Evolutionary conservation across 1,140 invertebrate genomes (phyloP).

Genomic region (Paracyclopina nana): DNA sequence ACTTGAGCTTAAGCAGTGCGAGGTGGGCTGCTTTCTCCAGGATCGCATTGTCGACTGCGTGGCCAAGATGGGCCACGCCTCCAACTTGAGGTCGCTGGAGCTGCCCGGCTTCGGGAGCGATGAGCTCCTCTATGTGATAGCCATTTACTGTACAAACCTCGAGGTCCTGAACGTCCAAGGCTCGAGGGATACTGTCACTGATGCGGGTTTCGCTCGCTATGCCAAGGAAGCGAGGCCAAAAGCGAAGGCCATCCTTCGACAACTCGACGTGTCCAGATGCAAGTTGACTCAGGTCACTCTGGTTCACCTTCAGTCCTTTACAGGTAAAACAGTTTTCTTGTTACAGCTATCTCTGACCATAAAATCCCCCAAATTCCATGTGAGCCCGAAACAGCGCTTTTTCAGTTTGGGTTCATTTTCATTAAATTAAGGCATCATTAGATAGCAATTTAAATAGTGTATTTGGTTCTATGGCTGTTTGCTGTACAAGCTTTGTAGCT

Average conservation of each 20-base stretch:
- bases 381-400: too few relatives aligned
- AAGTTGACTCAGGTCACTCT: neutral
- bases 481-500: too few relatives aligned
- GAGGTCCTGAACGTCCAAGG: slow-evolving; percentile 7
- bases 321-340: too few relatives aligned
- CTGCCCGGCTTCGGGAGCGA: neutral
- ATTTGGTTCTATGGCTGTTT: too few relatives aligned
- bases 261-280: slow-evolving; percentile 7
- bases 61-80: neutral
- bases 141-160: slow-evolving; percentile 4
- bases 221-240: neutral
- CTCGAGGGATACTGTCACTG: neutral
- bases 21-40: neutral
- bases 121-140: neutral
- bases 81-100: neutral
- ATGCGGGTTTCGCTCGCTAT: neutral
- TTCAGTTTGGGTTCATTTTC: too few relatives aligned
- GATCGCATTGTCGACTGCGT: neutral
- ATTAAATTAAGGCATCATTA: too few relatives aligned
- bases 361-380: too few relatives aligned
- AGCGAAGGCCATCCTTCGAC: neutral
- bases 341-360: too few relatives aligned
- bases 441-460: too few relatives aligned
- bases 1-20: slow-evolving; percentile 13
- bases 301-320: neutral